Conservation (phyloP, 2,888 invertebrate species). For the Colletes collaris region DNA sequence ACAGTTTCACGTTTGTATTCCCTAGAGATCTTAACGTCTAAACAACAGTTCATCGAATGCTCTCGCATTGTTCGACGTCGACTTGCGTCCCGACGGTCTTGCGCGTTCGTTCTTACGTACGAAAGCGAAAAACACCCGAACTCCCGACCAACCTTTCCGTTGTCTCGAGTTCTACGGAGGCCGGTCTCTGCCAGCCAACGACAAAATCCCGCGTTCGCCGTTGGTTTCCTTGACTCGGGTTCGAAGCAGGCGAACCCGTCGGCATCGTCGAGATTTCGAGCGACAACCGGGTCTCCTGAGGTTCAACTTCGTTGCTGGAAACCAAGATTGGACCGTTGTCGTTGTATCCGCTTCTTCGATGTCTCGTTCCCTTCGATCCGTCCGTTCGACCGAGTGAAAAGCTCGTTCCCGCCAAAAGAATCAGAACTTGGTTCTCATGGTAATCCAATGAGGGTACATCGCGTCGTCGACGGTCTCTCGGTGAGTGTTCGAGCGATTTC, state of each 20-base stretch:
- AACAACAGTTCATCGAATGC: conserved; percentile 20
- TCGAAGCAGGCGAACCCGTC: not conserved
- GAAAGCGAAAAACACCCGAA: too few relatives aligned
- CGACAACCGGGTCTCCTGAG: not conserved
- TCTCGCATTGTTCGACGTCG: conserved; percentile 12
- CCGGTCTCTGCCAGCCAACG: too few relatives aligned
- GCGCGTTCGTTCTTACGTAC: not conserved
- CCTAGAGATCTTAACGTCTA: conserved; percentile 27
- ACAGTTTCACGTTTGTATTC: conserved; percentile 46
- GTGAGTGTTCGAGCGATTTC: conserved; percentile 15
- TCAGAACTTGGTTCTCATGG: conserved; percentile 50
- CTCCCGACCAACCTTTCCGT: too few relatives aligned
- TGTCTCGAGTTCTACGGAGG: too few relatives aligned
- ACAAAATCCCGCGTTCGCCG: too few relatives aligned
- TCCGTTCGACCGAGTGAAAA: not conserved
- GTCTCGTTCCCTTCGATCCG: not conserved
- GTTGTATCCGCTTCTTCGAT: conserved; percentile 53
- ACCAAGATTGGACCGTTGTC: conserved; percentile 23
- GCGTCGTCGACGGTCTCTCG: conserved; percentile 35
- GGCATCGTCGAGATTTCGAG: not conserved
- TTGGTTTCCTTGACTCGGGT: too few relatives aligned
- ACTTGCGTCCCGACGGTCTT: not conserved
- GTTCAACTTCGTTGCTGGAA: conserved; percentile 22
- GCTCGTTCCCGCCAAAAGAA: not conserved
- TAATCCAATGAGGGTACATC: conserved; percentile 49